Percentiles rank a stretch among this genome's conserved stretches.
Evolutionary conservation across 1,140 invertebrate genomes (phyloP).

Genomic region (Bathynomus jamesi): DNA sequence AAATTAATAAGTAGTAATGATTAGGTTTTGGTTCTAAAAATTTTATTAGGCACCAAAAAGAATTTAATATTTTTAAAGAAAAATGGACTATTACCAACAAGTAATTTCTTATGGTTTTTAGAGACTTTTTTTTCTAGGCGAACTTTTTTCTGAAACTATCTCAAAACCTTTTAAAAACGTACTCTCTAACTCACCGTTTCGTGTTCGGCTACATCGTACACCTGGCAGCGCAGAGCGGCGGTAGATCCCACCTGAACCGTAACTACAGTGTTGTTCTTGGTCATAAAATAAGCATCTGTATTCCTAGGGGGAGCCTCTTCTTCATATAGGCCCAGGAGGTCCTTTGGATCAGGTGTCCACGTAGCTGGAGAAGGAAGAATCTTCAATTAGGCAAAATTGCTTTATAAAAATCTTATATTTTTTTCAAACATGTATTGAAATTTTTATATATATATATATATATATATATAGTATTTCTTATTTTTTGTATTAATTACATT

Average conservation of each 20-base stretch:
- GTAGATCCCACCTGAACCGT: slow-evolving; percentile 12
- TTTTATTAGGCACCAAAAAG: too few species aligned
- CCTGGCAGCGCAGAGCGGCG: slow-evolving; percentile 10
- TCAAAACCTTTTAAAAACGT: too few species aligned
- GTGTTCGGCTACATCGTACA: slow-evolving; percentile 10
- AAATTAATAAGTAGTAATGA: too few species aligned
- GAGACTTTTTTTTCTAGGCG: too few species aligned
- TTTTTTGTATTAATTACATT: not conserved
- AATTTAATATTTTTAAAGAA: too few species aligned
- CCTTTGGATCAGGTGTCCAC: slow-evolving; percentile 6
- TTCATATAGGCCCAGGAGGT: slow-evolving; percentile 12
- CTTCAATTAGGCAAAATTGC: not conserved
- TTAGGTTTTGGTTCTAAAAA: too few species aligned
- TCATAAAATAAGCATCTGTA: slow-evolving; percentile 13
- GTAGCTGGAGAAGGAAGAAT: not conserved
- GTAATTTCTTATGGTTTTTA: too few species aligned
- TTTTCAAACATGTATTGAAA: not conserved
- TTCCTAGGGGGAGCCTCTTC: slow-evolving; percentile 8
- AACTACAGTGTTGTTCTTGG: slow-evolving; percentile 10
- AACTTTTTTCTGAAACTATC: too few species aligned
- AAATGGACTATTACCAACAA: too few species aligned
- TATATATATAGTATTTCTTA: too few species aligned
- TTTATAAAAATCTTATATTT: not conserved
- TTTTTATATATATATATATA: not conserved
- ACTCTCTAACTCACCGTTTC: slow-evolving; percentile 15